These are phyloP conservation scores for Scalopus aquaticus DNA, from an alignment of 2,113 vertebrate genomes.

Conservation along the genomic window DNA sequence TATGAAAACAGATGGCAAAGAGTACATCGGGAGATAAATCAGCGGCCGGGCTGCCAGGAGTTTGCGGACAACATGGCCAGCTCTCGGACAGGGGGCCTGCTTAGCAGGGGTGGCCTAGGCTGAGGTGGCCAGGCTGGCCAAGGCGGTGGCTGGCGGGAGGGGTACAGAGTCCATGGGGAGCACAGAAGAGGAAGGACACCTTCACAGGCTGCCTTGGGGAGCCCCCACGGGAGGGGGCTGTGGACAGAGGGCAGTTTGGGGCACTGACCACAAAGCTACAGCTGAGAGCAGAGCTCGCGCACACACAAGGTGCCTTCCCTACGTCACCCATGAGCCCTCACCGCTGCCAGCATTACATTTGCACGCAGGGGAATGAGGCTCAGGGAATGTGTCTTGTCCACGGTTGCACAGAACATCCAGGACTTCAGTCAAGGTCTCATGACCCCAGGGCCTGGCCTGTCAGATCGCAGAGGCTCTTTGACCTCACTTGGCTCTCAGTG, in stretches of 20 bases:
- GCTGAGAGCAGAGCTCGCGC: neutral
- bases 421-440: neutral
- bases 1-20: conserved; percentile 84
- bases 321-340: neutral
- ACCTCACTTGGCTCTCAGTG: neutral
- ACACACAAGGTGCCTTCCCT: neutral
- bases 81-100: neutral
- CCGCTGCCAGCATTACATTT: neutral
- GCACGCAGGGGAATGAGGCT: neutral
- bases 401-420: neutral
- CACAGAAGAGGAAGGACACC: neutral
- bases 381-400: neutral
- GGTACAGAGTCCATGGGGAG: neutral
- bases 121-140: neutral
- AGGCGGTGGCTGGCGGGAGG: neutral
- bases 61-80: neutral
- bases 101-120: neutral
- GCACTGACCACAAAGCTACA: neutral
- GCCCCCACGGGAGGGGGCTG: neutral
- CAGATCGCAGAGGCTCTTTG: neutral
- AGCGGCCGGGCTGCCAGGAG: conserved; percentile 22
- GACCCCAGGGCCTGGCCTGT: neutral
- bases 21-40: conserved; percentile 75
- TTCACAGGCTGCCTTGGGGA: conserved; percentile 3
- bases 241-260: neutral